Conservation (phyloP, 2,113 vertebrate species). For the Microcebus murinus region DNA sequence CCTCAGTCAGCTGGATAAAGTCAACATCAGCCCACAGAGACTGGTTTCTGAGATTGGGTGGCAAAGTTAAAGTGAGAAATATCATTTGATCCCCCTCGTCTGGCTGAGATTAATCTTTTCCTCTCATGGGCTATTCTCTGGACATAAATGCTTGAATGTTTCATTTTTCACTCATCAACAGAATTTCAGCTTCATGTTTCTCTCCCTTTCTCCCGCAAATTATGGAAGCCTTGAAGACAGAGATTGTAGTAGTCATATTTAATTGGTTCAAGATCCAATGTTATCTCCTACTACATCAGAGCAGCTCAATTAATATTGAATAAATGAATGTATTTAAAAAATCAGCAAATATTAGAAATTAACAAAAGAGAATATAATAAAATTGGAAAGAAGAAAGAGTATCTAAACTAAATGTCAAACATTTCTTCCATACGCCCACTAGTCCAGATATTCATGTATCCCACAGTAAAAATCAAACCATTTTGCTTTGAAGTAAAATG, state of each 20-base stretch:
- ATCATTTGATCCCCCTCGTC: not conserved
- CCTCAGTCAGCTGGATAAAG: conserved; percentile 44
- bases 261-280: not conserved
- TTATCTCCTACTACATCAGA: not conserved
- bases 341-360: not conserved
- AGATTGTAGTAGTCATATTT: not conserved
- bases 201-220: not conserved
- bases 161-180: conserved; percentile 25
- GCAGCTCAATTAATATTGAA: conserved; percentile 11
- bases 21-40: conserved; percentile 12
- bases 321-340: not conserved
- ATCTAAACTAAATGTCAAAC: not conserved
- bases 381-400: not conserved
- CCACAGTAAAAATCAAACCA: not conserved
- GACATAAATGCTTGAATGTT: not conserved
- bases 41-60: not conserved
- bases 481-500: conserved; percentile 28
- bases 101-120: conserved; percentile 38
- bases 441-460: not conserved
- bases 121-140: not conserved
- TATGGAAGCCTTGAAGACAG: not conserved
- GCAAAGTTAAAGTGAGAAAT: conserved; percentile 38
- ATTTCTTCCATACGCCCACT: not conserved
- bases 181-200: conserved; percentile 32
- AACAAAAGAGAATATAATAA: not conserved